These are phyloP conservation scores for Corapipo altera DNA, from an alignment of 2,113 vertebrate species.

Conservation along the genomic window DNA sequence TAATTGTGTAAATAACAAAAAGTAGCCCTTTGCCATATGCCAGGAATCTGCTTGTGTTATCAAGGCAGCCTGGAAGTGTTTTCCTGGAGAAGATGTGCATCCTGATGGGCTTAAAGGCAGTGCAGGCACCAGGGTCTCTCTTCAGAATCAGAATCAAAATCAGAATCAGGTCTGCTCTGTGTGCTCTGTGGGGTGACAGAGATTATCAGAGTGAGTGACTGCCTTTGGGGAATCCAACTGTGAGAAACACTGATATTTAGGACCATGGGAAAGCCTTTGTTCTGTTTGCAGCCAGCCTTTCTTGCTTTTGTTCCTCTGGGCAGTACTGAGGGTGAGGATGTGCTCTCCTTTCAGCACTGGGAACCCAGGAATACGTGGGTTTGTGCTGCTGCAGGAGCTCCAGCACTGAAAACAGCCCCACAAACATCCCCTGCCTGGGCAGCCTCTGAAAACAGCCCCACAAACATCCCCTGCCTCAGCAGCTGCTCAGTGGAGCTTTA, in stretches of 20 bases:
- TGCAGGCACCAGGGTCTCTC: not conserved
- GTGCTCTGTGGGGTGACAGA: not conserved
- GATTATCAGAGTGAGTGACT: not conserved
- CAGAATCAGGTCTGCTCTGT: not conserved
- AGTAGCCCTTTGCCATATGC: not conserved
- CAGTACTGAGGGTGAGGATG: not conserved
- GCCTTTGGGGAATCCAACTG: not conserved
- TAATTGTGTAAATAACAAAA: slow-evolving; percentile 14
- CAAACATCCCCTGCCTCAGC: not conserved
- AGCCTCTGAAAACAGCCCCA: not conserved
- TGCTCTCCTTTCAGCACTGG: not conserved
- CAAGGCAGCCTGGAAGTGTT: not conserved
- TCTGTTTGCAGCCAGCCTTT: not conserved
- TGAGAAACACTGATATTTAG: not conserved
- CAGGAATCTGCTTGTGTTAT: not conserved
- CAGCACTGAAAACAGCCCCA: not conserved
- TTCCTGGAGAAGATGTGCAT: not conserved
- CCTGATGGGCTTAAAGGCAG: not conserved
- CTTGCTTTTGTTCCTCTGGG: not conserved
- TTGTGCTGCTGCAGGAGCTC: no score
- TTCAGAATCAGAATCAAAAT: no score
- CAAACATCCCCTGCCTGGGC: not conserved
- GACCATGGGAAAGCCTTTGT: not conserved
- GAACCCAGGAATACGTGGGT: not conserved
- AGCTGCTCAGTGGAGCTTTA: not conserved